Percentiles rank a stretch among this genome's conserved stretches.
phyloP scores from a whole-genome alignment of 1,140 invertebrate species.

The Rhyacophila brunnea region DNA sequence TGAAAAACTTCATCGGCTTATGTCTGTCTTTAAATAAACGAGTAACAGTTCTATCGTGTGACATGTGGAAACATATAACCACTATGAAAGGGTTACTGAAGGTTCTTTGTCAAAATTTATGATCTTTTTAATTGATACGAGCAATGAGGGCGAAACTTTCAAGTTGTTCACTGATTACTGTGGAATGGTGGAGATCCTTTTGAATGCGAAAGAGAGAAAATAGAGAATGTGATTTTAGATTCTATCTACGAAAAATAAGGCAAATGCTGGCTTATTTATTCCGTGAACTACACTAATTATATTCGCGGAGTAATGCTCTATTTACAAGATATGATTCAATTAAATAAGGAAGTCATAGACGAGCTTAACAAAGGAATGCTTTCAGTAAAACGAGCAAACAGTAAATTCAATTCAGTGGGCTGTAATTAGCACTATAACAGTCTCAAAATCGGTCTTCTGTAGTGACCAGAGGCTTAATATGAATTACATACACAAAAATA shows the following conservation, averaged over 20 bases:
- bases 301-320: neutral
- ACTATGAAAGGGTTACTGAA: neutral
- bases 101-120: neutral
- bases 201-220: neutral
- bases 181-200: neutral
- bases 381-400: neutral
- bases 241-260: neutral
- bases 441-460: neutral
- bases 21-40: neutral
- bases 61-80: neutral
- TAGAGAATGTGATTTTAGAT: neutral
- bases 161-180: neutral
- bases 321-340: neutral
- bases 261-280: neutral
- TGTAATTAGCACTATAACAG: neutral
- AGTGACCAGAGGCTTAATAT: neutral
- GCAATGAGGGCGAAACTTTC: neutral
- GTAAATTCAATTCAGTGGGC: neutral
- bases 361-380: neutral
- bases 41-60: neutral
- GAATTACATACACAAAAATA: neutral
- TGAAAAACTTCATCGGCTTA: neutral
- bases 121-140: neutral
- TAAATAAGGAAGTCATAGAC: neutral
- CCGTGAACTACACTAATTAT: neutral